Evolutionary conservation across 2,113 vertebrate species (phyloP), one percentile per base, ranked within the genome.

Genomic region (Oreotrochilus melanogaster): DNA sequence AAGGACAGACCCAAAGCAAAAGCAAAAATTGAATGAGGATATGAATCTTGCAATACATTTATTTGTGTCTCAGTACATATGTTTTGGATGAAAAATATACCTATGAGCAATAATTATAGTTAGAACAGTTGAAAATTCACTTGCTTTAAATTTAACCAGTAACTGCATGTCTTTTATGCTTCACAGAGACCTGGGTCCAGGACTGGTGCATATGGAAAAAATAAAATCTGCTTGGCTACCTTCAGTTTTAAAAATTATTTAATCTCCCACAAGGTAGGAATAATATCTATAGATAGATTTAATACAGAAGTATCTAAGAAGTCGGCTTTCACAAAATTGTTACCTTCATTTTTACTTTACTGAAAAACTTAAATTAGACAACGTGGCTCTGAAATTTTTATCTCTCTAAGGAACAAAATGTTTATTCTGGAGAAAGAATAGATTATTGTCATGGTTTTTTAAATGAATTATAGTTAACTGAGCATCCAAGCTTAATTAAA

Each of bases 401-500:
- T 11, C 7, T 48, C 5, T 39, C 1, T 5, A 18, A 28, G 33
- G 48, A 9, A 56, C 42, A 56, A 35, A 30, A 7, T 12, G 2
- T 0, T 61, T 80, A 37, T 72, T 3, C 8, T 6, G 1, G 4
- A 73, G 28, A 1, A 87, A 73, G 47, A 60, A 80, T 54, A 69
- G 3, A 42, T 56, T 37, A 37, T 24, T 54, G 4, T 14, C 30
- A 27, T 58, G 27, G 39, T 39, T 89, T 88, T 83, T 78, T 4
- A 75, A 39, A 48, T 21, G 0, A 61, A 27, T 25, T 31, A 1
- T 5, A n/a, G 7, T 37, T 54, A 70, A 51, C 6, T 31, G 15
- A 3, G 7, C 9, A 48, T 27, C 9, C 3, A 28, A 42, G 3
- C 14, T 47, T 39, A 14, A 4, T 37, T 35, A 85, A 69, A 33